phyloP scores from a whole-genome alignment of 2,797 vertebrate species.

The Bucorvus abyssinicus region DNA sequence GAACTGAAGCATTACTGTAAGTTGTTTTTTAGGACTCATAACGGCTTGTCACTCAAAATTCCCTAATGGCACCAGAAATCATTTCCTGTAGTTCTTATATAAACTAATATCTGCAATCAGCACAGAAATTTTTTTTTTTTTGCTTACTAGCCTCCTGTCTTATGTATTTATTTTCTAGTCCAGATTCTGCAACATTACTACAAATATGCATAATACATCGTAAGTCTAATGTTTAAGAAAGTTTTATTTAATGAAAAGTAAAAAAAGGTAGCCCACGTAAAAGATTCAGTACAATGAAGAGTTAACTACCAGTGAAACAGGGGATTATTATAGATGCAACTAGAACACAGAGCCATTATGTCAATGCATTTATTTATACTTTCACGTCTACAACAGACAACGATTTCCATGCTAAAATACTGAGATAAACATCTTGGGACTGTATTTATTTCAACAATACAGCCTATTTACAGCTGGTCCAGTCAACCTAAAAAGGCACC shows the following conservation, averaged over 20 bases:
- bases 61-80: constrained; percentile 46
- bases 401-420: not conserved
- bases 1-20: constrained; percentile 47
- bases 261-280: not conserved
- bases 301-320: constrained; percentile 32
- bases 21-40: constrained; percentile 47
- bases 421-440: not conserved
- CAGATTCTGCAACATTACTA: not conserved
- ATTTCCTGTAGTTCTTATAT: constrained; percentile 49
- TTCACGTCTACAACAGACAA: not conserved
- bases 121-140: not conserved
- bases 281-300: constrained; percentile 34
- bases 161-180: not conserved
- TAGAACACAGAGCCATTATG: not conserved
- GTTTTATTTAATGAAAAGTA: constrained; percentile 34
- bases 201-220: not conserved
- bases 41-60: constrained; percentile 34
- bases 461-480: not conserved
- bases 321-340: not conserved
- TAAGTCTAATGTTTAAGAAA: constrained; percentile 33
- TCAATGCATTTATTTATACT: not conserved
- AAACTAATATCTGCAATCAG: constrained; percentile 57
- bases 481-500: not conserved
- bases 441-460: not conserved
- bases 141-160: constrained; percentile 16